A percentile compares a stretch with the other conserved stretches of the same genome.
Evolutionary conservation across 2,797 vertebrate species (phyloP).

Genomic region (Pseudotriccus pelzelni): DNA sequence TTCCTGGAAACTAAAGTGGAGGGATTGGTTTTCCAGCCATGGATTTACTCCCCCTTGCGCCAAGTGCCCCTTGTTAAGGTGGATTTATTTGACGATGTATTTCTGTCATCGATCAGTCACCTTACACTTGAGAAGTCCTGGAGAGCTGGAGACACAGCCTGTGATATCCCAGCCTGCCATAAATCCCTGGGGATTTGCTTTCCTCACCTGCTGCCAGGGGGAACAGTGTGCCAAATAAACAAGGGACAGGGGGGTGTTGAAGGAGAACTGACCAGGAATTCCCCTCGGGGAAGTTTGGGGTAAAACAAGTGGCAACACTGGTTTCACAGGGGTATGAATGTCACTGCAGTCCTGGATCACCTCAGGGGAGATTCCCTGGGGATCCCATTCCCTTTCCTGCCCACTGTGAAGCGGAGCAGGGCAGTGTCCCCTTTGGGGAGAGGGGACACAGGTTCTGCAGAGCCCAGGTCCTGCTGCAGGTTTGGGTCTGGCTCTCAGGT

Average conservation of each 20-base stretch:
- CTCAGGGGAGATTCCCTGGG: accelerated
- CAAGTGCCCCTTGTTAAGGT: neutral
- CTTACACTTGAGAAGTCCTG: neutral
- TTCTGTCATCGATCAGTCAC: neutral
- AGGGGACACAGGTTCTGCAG: too few relatives aligned
- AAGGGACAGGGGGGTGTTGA: too few relatives aligned
- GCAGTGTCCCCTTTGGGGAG: too few relatives aligned
- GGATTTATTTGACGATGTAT: neutral
- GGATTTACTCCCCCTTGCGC: neutral
- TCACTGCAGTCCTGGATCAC: accelerated
- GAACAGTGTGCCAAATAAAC: too few relatives aligned
- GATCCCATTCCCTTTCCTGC: neutral
- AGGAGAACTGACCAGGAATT: accelerated
- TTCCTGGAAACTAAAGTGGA: neutral
- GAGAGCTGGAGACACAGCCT: neutral
- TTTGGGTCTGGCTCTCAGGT: too few relatives aligned
- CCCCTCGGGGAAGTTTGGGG: neutral
- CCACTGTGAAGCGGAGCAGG: too few relatives aligned
- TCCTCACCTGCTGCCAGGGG: neutral
- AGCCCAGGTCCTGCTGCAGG: too few relatives aligned
- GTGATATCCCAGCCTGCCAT: neutral
- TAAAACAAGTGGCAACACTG: neutral
- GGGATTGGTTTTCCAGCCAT: neutral
- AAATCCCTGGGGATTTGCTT: neutral
- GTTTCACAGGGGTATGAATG: neutral